Evolutionary conservation across 2,113 vertebrate genomes (phyloP).

Genomic region (Donacobius atricapilla): DNA sequence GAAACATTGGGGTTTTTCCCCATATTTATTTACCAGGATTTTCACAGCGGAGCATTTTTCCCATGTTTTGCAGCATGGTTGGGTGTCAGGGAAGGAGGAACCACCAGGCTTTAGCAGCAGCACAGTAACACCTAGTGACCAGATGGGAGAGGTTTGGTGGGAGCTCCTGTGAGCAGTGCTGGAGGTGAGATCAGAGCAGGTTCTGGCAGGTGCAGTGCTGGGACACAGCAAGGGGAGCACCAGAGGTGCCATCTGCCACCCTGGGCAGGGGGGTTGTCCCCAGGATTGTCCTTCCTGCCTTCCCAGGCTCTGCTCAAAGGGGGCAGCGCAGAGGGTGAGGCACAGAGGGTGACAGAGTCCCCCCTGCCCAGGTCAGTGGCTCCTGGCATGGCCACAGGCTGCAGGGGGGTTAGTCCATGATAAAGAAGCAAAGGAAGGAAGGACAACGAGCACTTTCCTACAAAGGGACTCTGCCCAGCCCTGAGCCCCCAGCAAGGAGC

Average conservation of each 20-base stretch:
- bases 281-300: neutral
- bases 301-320: neutral
- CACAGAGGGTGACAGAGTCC: neutral
- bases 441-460: neutral
- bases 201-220: neutral
- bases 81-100: neutral
- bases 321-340: neutral
- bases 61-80: neutral
- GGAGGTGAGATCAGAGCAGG: neutral
- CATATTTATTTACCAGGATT: neutral
- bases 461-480: neutral
- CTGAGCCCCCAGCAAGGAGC: neutral
- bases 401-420: neutral
- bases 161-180: neutral
- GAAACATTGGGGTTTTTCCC: accelerated
- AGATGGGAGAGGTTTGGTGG: neutral
- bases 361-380: neutral
- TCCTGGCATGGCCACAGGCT: neutral
- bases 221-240: neutral
- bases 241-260: neutral
- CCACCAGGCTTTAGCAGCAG: neutral
- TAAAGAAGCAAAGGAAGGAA: neutral
- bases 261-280: neutral
- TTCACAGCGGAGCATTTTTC: neutral
- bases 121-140: neutral